Evolutionary conservation across 2,888 invertebrate genomes (phyloP).

Genomic region (Agrochola litura): DNA sequence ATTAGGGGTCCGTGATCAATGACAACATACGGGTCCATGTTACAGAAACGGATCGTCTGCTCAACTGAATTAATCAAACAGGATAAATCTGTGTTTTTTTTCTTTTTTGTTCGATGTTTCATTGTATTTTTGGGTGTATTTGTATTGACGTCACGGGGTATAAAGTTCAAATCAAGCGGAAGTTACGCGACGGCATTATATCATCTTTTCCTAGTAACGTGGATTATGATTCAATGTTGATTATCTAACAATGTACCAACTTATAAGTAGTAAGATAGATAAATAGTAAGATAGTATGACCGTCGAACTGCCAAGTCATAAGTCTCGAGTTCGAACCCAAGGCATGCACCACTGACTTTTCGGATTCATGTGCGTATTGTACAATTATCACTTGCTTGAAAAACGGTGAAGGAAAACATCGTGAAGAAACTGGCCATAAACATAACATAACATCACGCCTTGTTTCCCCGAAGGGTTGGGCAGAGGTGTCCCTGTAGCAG

Average conservation of each 20-base stretch:
- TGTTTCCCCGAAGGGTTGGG: too few species aligned
- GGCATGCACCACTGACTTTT: too few species aligned
- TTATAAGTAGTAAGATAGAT: too few species aligned
- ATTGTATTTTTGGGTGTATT: slow-evolving; percentile 15
- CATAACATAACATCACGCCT: too few species aligned
- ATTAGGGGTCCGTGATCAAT: slow-evolving; percentile 53
- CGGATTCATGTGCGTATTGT: too few species aligned
- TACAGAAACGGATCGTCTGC: slow-evolving; percentile 36
- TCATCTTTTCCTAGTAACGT: not conserved
- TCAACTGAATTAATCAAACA: slow-evolving; percentile 43
- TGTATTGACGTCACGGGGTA: not conserved
- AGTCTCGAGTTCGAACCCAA: too few species aligned
- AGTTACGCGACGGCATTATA: not conserved
- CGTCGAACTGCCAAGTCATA: too few species aligned
- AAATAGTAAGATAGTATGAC: too few species aligned
- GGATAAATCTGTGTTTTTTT: slow-evolving; percentile 15
- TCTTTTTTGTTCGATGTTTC: slow-evolving; percentile 15
- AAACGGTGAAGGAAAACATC: not conserved
- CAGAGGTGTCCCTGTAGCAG: too few species aligned
- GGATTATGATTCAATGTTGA: not conserved
- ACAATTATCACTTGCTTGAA: too few species aligned
- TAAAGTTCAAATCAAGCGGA: slow-evolving; percentile 24
- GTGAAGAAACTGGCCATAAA: too few species aligned
- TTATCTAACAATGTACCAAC: not conserved
- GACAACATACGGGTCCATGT: slow-evolving; percentile 50